Base-by-base conservation (phyloP, 2,797 vertebrate genomes). In the Mormyrops attenuatus region DNA sequence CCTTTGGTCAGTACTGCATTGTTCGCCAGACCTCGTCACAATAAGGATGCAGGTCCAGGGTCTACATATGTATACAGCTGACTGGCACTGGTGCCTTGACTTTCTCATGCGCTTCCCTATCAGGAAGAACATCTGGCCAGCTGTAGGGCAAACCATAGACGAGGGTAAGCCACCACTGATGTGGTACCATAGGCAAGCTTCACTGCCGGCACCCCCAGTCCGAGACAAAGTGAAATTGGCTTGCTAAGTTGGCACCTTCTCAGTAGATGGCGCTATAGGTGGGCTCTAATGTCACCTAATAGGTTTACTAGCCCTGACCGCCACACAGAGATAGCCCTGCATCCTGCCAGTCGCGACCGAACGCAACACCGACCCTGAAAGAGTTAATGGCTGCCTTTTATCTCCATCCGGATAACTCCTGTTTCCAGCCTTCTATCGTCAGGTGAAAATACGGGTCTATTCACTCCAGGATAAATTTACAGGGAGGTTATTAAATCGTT, bases 401-500 rank as follows among this genome's bases (percentile, higher is more conserved):
- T 38, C 7, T 15, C 20, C 34, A 60, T 3, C 69, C 22, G n/a
- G 50, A 69, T 73, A 73, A 20, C 41, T 55, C 50, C 52, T 73
- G 17, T 94, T 93, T 90, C 89, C 50, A 44, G 38, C 91, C 82
- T 26, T 38, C 26, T 66, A 47, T 66, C 63, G 88, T 92, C 85
- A 47, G 34, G 90, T 86, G 87, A 90, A 92, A 92, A 93, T 63
- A 93, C 90, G 82, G 88, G 69, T 0, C 60, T 77, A 92, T 91
- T 88, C 92, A 92, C 91, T 91, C 88, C 92, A 91, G 93, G 92
- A 90, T 94, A 92, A 94, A 93, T 92, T 88, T 90, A 91, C 91
- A 89, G 90, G 77, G 92, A 94, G 92, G 89, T 94, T 94, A 95
- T 95, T 94, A 95, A 95, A 95, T 95, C 92, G 92, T 93, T 90